Conservation (phyloP, 1,140 invertebrate species). For the Battus philenor region DNA sequence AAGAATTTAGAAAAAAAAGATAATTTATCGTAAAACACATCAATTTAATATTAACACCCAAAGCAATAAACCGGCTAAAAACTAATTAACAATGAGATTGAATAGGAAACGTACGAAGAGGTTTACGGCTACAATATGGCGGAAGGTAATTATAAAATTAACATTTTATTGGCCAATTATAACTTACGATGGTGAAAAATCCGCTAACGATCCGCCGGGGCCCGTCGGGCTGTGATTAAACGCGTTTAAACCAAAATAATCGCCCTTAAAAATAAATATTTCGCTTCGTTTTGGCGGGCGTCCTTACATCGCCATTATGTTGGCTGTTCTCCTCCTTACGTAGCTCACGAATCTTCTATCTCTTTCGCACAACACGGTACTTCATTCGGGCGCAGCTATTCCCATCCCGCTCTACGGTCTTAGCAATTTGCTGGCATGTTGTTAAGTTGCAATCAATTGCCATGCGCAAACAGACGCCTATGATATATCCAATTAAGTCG, state of each 20-base stretch:
- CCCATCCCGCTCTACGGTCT: conserved; percentile 25
- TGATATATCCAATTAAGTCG: conserved; percentile 75
- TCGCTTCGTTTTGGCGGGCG: conserved; percentile 26
- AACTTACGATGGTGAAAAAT: conserved; percentile 42
- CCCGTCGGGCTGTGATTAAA: conserved; percentile 36
- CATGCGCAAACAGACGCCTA: conserved; percentile 75
- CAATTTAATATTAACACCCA: conserved; percentile 1
- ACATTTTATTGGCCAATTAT: conserved; percentile 56
- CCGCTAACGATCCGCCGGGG: conserved; percentile 27
- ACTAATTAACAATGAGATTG: not conserved
- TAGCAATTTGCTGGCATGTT: conserved; percentile 69
- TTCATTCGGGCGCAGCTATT: conserved; percentile 21
- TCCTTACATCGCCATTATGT: conserved; percentile 45
- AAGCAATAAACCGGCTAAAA: not conserved
- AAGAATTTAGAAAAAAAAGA: not conserved
- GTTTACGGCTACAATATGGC: not conserved
- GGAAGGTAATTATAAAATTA: conserved; percentile 41
- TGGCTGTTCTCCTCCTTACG: conserved; percentile 19
- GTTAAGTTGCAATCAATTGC: conserved; percentile 74
- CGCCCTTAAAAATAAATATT: conserved; percentile 49
- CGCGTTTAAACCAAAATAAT: conserved; percentile 58
- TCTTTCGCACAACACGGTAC: conserved; percentile 20
- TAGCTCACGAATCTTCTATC: conserved; percentile 19
- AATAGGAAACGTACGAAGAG: not conserved
- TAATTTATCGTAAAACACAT: not conserved